Conservation (phyloP, 1,140 invertebrate genomes). For the Panagrolaimus sp. region DNA sequence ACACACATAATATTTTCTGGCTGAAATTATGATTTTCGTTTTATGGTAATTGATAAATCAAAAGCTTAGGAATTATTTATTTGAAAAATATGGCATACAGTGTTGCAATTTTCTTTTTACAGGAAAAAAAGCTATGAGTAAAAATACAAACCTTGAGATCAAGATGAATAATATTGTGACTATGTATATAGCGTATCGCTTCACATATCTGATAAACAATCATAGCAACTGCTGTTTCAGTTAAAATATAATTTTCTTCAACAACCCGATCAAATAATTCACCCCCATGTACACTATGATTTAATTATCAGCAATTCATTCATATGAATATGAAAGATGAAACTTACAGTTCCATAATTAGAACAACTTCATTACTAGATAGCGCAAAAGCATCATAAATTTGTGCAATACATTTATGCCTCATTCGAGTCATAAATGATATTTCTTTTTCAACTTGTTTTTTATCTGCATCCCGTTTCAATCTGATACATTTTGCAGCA, state of each 20-base stretch:
- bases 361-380: constrained; percentile 63
- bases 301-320: constrained; percentile 26
- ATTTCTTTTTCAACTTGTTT: constrained; percentile 59
- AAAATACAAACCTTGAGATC: constrained; percentile 62
- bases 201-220: constrained; percentile 63
- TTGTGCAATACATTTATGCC: constrained; percentile 63
- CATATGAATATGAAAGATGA: constrained; percentile 53
- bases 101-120: too few species aligned
- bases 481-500: constrained; percentile 53
- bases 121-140: background rate
- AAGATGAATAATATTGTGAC: constrained; percentile 63
- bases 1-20: constrained; percentile 63
- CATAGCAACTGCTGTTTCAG: constrained; percentile 63
- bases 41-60: too few species aligned
- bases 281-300: constrained; percentile 60
- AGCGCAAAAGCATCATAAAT: constrained; percentile 64
- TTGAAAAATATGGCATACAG: too few species aligned
- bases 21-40: constrained; percentile 31
- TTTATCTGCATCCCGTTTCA: constrained; percentile 47
- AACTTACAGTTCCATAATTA: constrained; percentile 68
- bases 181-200: constrained; percentile 63
- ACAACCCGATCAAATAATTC: constrained; percentile 65
- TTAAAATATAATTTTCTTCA: constrained; percentile 62
- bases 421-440: constrained; percentile 61
- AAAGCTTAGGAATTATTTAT: too few species aligned